Base-by-base conservation (phyloP, 2,797 vertebrate species). In the Sandelia bainsii region DNA sequence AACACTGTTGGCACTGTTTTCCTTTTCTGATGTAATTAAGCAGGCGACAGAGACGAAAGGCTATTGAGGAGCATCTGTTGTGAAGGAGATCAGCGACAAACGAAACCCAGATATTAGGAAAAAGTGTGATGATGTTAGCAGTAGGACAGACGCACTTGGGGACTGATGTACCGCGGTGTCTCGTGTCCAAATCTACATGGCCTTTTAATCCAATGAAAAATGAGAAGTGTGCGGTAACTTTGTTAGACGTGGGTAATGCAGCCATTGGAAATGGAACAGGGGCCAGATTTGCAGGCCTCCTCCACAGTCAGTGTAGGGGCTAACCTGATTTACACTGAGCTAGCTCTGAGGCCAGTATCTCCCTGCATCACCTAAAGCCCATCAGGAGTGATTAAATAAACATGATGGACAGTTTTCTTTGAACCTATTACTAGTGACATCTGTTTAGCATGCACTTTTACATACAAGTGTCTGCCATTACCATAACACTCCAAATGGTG, bases 161-260 rank as follows among this genome's bases (percentile, higher is more conserved):
- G 78, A 87, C 71, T 84, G 81, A 89, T 86, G 82, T 74, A 82
- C 70, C 81, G 46, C 53, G 11, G 67, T 88, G 84, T 87, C 87
- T 79, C 87, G 83, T 87, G 83, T 84, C 73, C 86, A 86, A 92
- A 91, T 91, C 87, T 90, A 90, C 88, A 89, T 75, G 82, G 84
- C 76, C 83, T 87, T 94, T 93, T 90, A 92, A 91, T 91, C 85
- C 84, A 90, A 91, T 93, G 92, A 95, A 91, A 92, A 94, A 94
- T 85, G 91, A 93, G 92, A 92, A 91, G 91, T 89, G 91, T 87
- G 79, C 85, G n/a, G 76, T 94, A 95, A 95, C 91, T 84, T 85
- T 90, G 92, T 95, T 94, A 94, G 80, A 86, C 89, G 86, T 92
- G 81, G 82, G 70, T 91, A 92, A 93, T 91, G 83, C 79, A 89